These are phyloP conservation scores for Margarornis squamiger DNA, from an alignment of 2,797 vertebrate species.

Conservation along the genomic window DNA sequence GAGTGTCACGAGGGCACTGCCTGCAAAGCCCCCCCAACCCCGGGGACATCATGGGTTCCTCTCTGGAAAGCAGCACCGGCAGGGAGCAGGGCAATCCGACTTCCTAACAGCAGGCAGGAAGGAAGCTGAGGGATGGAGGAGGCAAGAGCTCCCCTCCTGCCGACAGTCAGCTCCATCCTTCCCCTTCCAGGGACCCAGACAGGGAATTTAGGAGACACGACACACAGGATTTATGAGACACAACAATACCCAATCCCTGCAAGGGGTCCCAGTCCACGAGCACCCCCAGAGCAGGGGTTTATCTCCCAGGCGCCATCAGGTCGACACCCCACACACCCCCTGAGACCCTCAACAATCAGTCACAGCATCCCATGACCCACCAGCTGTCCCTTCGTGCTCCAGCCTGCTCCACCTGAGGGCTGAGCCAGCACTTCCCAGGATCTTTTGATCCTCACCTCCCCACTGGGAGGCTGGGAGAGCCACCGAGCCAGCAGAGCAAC, in stretches of 20 bases:
- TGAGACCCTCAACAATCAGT: rapidly evolving
- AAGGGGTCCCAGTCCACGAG: not conserved
- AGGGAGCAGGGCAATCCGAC: not conserved
- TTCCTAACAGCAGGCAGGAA: not conserved
- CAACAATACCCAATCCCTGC: rapidly evolving
- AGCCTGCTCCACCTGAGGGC: not conserved
- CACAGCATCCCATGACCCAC: not conserved
- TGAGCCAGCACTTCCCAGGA: not conserved
- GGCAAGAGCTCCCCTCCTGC: not conserved
- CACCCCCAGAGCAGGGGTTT: not conserved
- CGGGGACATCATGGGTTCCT: not conserved
- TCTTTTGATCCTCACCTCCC: not conserved
- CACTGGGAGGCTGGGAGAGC: not conserved
- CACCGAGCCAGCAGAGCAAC: constrained; percentile 48
- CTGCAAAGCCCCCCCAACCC: no score
- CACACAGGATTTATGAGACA: not conserved
- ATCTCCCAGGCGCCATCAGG: not conserved
- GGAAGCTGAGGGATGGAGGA: not conserved
- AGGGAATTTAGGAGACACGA: not conserved
- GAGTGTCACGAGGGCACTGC: not conserved
- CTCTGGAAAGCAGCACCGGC: not conserved
- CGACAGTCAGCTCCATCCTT: not conserved
- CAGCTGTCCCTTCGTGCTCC: rapidly evolving
- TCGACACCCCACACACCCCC: rapidly evolving
- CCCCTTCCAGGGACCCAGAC: not conserved